These are phyloP conservation scores for Zootermopsis nevadensis DNA, from an alignment of 2,888 invertebrate species.

Conservation along the genomic window DNA sequence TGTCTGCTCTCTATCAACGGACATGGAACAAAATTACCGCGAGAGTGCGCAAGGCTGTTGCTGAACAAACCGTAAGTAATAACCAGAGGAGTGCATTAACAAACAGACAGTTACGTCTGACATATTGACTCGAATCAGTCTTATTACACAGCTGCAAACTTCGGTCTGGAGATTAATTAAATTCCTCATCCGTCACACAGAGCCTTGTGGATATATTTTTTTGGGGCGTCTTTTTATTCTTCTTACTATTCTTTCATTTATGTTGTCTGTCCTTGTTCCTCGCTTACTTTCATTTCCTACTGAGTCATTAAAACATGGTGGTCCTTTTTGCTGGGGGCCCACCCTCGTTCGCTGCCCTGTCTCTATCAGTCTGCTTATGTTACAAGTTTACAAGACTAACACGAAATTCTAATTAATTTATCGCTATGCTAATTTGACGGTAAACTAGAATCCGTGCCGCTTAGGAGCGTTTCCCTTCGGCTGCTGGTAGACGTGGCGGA, in stretches of 20 bases:
- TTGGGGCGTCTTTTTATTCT: neutral
- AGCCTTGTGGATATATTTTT: neutral
- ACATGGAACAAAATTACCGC: too few species aligned
- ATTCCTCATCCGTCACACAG: conserved; percentile 29
- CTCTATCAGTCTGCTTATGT: neutral
- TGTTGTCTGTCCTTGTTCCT: neutral
- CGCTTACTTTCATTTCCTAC: neutral
- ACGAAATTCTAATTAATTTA: neutral
- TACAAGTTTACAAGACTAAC: neutral
- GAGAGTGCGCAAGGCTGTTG: too few species aligned
- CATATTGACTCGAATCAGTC: neutral
- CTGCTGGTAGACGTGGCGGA: too few species aligned
- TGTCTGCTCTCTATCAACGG: too few species aligned
- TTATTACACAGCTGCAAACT: neutral
- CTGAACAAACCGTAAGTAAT: too few species aligned
- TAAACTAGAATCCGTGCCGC: neutral
- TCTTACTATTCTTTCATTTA: neutral
- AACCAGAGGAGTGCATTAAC: too few species aligned
- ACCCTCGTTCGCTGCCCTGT: neutral
- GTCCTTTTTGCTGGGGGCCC: conserved; percentile 15
- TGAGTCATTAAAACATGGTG: neutral
- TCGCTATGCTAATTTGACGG: neutral
- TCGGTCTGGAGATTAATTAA: conserved; percentile 8
- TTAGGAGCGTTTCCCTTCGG: too few species aligned
- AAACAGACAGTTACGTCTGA: neutral